Base-by-base conservation (phyloP, 1,140 invertebrate genomes). In the Trichonephila clavipes region DNA sequence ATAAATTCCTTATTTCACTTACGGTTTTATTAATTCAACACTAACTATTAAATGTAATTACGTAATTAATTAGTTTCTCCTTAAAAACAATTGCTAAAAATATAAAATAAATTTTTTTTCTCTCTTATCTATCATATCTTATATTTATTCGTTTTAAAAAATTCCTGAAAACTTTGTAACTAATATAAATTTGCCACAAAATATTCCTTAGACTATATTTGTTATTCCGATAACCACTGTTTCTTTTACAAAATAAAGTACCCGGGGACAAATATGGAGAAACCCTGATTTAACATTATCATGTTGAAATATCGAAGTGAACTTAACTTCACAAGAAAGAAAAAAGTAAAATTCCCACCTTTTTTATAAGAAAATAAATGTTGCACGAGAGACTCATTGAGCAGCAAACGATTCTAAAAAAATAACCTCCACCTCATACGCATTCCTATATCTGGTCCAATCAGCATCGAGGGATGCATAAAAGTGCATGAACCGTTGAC, bases 401-500 rank as follows among this genome's bases (percentile, higher is more conserved):
- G 83, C 3, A 24, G 83, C 83, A n/a, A 85, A 85, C 83, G 83
- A 85, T 59, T 85, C 58, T 85, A 34, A 28, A 83, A 85, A 85
- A 85, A 61, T 10, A 51, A 51, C 51, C 19, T 10, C 2, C 24
- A 34, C 44, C 51, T 24, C 51, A 14, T 61, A 59, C 51, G 24
- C 83, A 59, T 14, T 19, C 83, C n/a, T 19, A 34, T 61, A 85
- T 58, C 58, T 28, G 24, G 24, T 59, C 18, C 58, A 85, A 85
- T 51, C 83, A 61, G 44, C 77, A 59, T n/a, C 89, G n/a, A 44
- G 89, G 89, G 89, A 90, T 90, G 69, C 89, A 90, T 90, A 90
- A 90, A 90, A 61, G 28, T 21, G 58, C 21, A 82, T 24, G 89
- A 90, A 40, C 44, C 89, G 77, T 61, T 90, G 89, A 81, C 16